These are phyloP conservation scores for Rattus norvegicus DNA, from an alignment of 2,113 vertebrate genomes.

Conservation along the genomic window DNA sequence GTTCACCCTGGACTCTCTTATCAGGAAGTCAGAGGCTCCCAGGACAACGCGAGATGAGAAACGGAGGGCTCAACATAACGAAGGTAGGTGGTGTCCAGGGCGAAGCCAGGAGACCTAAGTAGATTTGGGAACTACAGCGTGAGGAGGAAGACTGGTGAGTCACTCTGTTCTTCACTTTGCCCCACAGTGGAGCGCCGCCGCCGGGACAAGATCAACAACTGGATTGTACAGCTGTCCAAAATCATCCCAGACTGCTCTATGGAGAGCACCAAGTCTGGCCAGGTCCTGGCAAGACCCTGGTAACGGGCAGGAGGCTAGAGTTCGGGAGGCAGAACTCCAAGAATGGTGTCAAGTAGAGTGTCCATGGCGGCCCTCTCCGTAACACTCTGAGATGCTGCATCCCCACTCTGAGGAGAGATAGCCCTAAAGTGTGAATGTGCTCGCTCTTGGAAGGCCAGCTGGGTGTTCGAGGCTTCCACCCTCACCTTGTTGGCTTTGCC, in stretches of 20 bases:
- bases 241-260: conserved; percentile 96
- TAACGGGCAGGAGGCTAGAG: neutral
- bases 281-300: conserved; percentile 84
- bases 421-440: neutral
- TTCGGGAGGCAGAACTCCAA: conserved; percentile 12
- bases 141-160: neutral
- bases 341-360: neutral
- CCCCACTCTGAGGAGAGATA: neutral
- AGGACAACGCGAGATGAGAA: conserved; percentile 95
- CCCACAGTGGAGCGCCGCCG: conserved; percentile 93
- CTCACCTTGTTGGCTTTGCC: neutral
- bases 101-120: neutral
- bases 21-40: conserved; percentile 93
- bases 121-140: neutral
- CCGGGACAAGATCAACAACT: conserved; percentile 97
- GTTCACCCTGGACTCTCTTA: neutral
- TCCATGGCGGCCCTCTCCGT: neutral
- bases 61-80: conserved; percentile 95
- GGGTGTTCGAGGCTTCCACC: no score
- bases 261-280: conserved; percentile 95
- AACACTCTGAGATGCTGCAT: neutral
- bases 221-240: conserved; percentile 98
- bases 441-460: neutral
- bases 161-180: neutral
- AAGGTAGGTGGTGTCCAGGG: conserved; percentile 85